Evolutionary conservation across 2,113 vertebrate genomes (phyloP), one percentile per base, ranked within the genome.

Genomic region (Gasterosteus aculeatus): DNA sequence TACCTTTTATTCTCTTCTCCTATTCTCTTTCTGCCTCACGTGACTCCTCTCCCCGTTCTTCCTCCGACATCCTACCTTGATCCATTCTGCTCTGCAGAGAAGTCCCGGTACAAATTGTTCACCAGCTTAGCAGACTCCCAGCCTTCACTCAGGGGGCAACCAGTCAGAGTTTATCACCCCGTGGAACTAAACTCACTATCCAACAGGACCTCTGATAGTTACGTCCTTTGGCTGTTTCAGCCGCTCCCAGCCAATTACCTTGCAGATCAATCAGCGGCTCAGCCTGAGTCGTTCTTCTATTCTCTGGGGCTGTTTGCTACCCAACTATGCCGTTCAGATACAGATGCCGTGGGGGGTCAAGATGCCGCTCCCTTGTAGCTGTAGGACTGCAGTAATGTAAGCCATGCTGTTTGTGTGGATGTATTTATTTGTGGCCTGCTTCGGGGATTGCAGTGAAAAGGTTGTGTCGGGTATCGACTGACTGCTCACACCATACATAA

Each of bases 231-330:
- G 85, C 77, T 84, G 80, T 85, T 88, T 86, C 81, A 71, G 72
- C 66, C 19, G 57, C 83, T 89, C 83, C 81, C 66, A 81, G 87
- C 84, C 92, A 93, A 89, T 92, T 90, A 90, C 83, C 66, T 81
- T 47, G 70, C 85, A 82, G 90, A 93, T 93, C 88, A 91, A 88
- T 92, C 87, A 85, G 81, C 26, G 68, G 57, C 81, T 87, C 78
- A 16, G 74, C 53, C 77, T 76, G 72, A 82, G 78, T 88, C 68
- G 88, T 77, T 67, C 82, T 64, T 79, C 86, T 66, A 58, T 88
- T 84, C 86, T 85, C 85, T 63, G 82, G 78, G 82, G 83, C 72
- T 29, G 74, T 90, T 84, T 84, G 82, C 85, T 87, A 90, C 82
- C 74, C 78, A 65, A 62, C 69, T 83, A 83, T 88, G 87, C 83